A percentile compares a stretch with the other conserved stretches of the same genome.
Evolutionary conservation across 2,888 invertebrate species (phyloP).

Genomic region (Lithophane leautieri): DNA sequence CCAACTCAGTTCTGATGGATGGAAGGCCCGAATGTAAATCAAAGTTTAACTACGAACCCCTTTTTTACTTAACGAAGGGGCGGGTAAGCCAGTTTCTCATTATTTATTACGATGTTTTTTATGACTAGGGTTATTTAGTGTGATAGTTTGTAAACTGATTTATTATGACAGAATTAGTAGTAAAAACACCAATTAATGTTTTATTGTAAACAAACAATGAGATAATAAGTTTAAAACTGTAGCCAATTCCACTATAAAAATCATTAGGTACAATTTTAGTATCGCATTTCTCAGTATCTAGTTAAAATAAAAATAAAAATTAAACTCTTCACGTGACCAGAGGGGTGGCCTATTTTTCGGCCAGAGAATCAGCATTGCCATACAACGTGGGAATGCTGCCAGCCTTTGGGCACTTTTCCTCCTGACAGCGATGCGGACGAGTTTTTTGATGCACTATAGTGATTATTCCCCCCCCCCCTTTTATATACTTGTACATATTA

Average conservation of each 20-base stretch:
- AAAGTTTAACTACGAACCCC: constrained; percentile 49
- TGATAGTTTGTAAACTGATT: constrained; percentile 36
- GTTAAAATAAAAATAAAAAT: too few relatives aligned
- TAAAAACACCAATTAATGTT: not conserved
- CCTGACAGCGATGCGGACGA: too few relatives aligned
- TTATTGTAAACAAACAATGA: not conserved
- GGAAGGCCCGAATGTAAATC: constrained; percentile 43
- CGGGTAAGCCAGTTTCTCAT: constrained; percentile 46
- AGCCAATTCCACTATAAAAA: not conserved
- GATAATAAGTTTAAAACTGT: not conserved
- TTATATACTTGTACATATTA: too few relatives aligned
- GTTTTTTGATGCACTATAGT: too few relatives aligned
- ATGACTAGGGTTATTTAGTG: not conserved
- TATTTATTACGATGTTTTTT: constrained; percentile 51
- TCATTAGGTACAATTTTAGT: not conserved
- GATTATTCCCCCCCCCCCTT: too few relatives aligned
- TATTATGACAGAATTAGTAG: constrained; percentile 18
- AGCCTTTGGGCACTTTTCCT: too few relatives aligned
- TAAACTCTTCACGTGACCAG: too few relatives aligned
- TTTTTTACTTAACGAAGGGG: constrained; percentile 47
- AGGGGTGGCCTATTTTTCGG: too few relatives aligned
- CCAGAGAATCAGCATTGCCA: too few relatives aligned
- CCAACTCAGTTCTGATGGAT: constrained; percentile 46
- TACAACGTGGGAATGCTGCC: too few relatives aligned
- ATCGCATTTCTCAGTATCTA: not conserved